Evolutionary conservation across 2,797 vertebrate genomes (phyloP).

Genomic region (Gobio occitaniae): DNA sequence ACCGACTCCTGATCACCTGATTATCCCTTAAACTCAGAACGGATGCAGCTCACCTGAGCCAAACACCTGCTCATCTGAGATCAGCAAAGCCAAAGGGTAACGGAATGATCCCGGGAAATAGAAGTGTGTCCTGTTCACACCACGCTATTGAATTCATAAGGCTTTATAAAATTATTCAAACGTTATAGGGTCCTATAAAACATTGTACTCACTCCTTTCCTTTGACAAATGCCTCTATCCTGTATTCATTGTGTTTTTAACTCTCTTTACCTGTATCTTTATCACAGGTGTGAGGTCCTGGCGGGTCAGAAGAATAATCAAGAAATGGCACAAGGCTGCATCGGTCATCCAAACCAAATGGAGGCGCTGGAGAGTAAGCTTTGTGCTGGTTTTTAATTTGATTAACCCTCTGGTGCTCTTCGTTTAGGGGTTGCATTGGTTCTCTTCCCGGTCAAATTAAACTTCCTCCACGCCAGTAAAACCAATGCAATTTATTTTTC

Average conservation of each 20-base stretch:
- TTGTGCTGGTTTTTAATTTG: not conserved
- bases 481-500: too few relatives aligned
- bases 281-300: slow-evolving; percentile 85
- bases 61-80: slow-evolving; percentile 14
- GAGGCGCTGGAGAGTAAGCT: slow-evolving; percentile 88
- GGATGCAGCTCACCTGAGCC: slow-evolving; percentile 26
- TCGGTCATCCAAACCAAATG: slow-evolving; percentile 81
- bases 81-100: not conserved
- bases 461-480: too few relatives aligned
- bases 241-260: not conserved
- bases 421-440: too few relatives aligned
- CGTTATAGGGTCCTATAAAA: too few relatives aligned
- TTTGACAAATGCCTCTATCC: not conserved
- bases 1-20: slow-evolving; percentile 9
- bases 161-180: not conserved
- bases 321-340: slow-evolving; percentile 82
- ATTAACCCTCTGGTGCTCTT: not conserved
- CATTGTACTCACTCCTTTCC: too few relatives aligned
- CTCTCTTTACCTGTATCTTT: slow-evolving; percentile 27
- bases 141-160: not conserved
- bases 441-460: too few relatives aligned
- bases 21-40: slow-evolving; percentile 11
- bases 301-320: slow-evolving; percentile 83
- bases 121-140: not conserved
- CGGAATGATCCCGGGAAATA: not conserved